A percentile compares a stretch with the other conserved stretches of the same genome.
These are phyloP conservation scores for Sebastes umbrosus DNA, from an alignment of 2,797 vertebrate species.

Conservation along the genomic window DNA sequence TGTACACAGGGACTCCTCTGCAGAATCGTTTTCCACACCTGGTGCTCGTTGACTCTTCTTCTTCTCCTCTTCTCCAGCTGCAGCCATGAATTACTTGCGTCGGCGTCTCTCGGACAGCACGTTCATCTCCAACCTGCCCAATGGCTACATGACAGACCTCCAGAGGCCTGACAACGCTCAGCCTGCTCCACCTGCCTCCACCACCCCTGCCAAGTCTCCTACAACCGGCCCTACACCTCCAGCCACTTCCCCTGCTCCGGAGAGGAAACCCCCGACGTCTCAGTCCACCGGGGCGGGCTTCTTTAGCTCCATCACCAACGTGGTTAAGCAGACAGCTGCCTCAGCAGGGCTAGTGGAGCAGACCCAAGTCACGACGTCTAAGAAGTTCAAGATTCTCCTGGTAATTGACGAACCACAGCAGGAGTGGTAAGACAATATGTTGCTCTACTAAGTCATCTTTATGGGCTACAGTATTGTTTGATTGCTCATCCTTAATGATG, in stretches of 20 bases:
- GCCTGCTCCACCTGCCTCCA: conserved; percentile 78
- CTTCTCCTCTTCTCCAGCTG: conserved; percentile 12
- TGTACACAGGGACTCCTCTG: conserved; percentile 42
- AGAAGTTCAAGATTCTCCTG: conserved; percentile 93
- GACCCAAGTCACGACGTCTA: conserved; percentile 83
- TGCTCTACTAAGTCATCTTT: neutral
- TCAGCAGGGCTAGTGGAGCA: conserved; percentile 92
- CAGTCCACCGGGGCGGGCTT: conserved; percentile 90
- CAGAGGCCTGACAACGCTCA: conserved; percentile 93
- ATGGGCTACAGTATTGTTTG: neutral
- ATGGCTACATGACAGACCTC: conserved; percentile 98
- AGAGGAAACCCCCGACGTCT: conserved; percentile 78
- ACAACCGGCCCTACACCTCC: conserved; percentile 71
- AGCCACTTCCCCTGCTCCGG: conserved; percentile 75
- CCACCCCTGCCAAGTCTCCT: conserved; percentile 75
- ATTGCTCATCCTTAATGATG: neutral
- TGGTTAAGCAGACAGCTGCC: conserved; percentile 96
- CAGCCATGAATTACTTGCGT: conserved; percentile 96
- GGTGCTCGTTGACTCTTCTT: conserved; percentile 29
- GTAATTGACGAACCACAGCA: conserved; percentile 93
- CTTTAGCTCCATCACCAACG: conserved; percentile 97
- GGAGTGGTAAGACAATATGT: conserved; percentile 88
- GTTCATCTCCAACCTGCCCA: conserved; percentile 97
- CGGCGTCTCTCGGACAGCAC: conserved; percentile 98
- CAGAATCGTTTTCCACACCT: conserved; percentile 50